Evolutionary conservation across 2,888 invertebrate genomes (phyloP).

Genomic region (Psylliodes chrysocephalus): DNA sequence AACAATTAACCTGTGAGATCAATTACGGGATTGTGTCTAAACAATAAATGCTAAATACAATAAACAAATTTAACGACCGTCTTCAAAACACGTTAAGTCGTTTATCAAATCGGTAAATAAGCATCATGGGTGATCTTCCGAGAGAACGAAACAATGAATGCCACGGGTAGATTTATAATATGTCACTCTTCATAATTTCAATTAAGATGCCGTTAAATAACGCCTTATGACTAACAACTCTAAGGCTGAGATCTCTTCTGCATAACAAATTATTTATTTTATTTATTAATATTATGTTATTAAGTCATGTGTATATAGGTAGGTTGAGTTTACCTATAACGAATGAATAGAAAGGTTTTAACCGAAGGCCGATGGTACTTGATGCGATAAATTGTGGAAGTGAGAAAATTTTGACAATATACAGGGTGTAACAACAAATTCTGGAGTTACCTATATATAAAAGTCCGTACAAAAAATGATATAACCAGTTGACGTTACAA

Average conservation of each 20-base stretch:
- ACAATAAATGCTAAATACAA: conserved; percentile 11
- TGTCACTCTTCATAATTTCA: conserved; percentile 16
- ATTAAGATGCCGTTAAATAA: conserved; percentile 8
- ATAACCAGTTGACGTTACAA: no score
- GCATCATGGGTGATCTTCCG: conserved; percentile 10
- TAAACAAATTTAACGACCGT: conserved; percentile 11
- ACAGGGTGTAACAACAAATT: no score
- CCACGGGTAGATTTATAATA: conserved; percentile 15
- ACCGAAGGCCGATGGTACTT: no score
- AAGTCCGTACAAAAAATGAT: no score
- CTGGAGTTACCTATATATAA: no score
- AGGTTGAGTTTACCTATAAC: no score
- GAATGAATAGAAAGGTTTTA: no score
- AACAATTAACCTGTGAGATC: not conserved
- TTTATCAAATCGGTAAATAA: conserved; percentile 13
- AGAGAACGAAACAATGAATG: conserved; percentile 9
- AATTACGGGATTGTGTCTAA: conserved; percentile 2
- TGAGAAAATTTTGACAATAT: no score
- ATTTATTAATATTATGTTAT: not conserved
- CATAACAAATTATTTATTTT: not conserved
- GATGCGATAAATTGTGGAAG: no score
- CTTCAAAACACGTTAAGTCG: conserved; percentile 10
- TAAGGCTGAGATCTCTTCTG: conserved; percentile 3
- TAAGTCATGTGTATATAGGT: not conserved
- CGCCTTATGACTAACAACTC: not conserved